Evolutionary conservation across 2,797 vertebrate species (phyloP).

Genomic region (Anguilla obscura): DNA sequence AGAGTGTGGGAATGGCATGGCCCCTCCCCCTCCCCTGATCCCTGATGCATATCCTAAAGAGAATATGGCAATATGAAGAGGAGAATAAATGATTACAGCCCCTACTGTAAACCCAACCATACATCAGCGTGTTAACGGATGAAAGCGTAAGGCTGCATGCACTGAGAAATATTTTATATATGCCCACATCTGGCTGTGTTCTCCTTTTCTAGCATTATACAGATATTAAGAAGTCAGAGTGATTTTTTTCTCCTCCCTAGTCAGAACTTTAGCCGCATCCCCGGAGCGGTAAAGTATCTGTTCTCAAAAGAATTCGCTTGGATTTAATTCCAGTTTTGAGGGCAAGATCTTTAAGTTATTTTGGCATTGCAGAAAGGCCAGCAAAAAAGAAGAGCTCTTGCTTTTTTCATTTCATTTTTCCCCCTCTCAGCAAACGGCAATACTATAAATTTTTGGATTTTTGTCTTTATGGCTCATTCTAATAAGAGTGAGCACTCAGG

Average conservation of each 20-base stretch:
- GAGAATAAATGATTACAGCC: slow-evolving; percentile 30
- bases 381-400: slow-evolving; percentile 3
- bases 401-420: slow-evolving; percentile 7
- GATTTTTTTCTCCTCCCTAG: slow-evolving; percentile 17
- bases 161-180: slow-evolving; percentile 15
- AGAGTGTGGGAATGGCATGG: background rate
- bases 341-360: slow-evolving; percentile 38
- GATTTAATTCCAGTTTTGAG: slow-evolving; percentile 40
- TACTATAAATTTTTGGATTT: slow-evolving; percentile 29
- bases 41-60: slow-evolving; percentile 6
- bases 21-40: background rate
- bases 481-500: slow-evolving; percentile 1
- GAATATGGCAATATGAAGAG: background rate
- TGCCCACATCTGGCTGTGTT: slow-evolving; percentile 27
- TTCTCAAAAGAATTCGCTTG: slow-evolving; percentile 36
- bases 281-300: slow-evolving; percentile 30
- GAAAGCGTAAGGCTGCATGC: slow-evolving; percentile 3
- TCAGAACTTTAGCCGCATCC: slow-evolving; percentile 28
- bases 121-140: slow-evolving; percentile 24
- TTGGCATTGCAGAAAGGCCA: slow-evolving; percentile 30
- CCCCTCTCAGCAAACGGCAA: slow-evolving; percentile 17
- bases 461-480: slow-evolving; percentile 23
- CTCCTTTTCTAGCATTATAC: slow-evolving; percentile 27
- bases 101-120: slow-evolving; percentile 15
- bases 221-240: slow-evolving; percentile 32